Evolutionary conservation across 2,888 invertebrate species (phyloP).

Genomic region (Dorcus hopei): DNA sequence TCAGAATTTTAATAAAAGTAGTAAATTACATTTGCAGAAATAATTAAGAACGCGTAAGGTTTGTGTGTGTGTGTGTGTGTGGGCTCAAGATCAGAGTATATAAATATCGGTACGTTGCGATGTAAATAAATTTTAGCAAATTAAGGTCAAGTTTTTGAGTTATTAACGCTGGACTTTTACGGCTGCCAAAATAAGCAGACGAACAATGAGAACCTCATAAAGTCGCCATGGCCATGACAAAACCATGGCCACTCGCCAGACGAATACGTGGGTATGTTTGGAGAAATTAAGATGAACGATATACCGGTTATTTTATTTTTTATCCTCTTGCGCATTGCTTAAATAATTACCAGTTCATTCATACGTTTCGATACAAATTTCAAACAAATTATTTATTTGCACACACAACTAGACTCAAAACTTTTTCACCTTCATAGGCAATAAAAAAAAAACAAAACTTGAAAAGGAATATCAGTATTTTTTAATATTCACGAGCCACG

Average conservation of each 20-base stretch:
- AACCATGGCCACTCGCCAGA: conserved; percentile 25
- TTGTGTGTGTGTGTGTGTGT: too few species aligned
- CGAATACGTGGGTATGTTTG: conserved; percentile 19
- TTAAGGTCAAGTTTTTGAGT: background rate
- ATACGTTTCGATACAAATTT: background rate
- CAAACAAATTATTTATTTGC: too few species aligned
- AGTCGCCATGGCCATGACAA: conserved; percentile 23
- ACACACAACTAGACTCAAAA: too few species aligned
- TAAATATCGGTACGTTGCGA: background rate
- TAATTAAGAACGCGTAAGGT: too few species aligned
- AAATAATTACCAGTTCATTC: background rate
- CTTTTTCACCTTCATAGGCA: too few species aligned
- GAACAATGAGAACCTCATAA: conserved; percentile 19
- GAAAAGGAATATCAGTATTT: too few species aligned
- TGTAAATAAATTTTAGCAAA: background rate
- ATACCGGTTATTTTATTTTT: background rate
- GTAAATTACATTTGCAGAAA: too few species aligned
- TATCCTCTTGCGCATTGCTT: background rate
- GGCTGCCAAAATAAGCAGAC: conserved; percentile 14
- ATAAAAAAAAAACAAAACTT: too few species aligned
- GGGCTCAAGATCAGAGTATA: background rate
- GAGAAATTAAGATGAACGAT: conserved; percentile 23
- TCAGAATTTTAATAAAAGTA: too few species aligned
- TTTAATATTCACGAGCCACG: too few species aligned
- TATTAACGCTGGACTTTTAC: background rate